A percentile compares a stretch with the other conserved stretches of the same genome.
Evolutionary conservation across 2,797 vertebrate species (phyloP).

Genomic region (Chrysocyon brachyurus): DNA sequence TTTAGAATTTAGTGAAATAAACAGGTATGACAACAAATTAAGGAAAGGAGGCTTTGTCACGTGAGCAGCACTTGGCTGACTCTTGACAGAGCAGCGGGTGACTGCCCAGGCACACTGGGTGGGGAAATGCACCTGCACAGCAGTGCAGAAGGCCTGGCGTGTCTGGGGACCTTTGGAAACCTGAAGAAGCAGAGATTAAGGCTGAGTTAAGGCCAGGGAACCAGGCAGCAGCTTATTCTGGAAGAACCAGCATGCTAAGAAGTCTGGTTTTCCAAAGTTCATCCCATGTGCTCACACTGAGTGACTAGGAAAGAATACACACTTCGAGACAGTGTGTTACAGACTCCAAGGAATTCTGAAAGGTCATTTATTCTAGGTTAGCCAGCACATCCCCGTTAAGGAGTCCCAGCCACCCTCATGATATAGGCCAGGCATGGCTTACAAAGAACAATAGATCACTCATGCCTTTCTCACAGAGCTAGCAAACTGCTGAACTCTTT

Average conservation of each 20-base stretch:
- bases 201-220: background rate
- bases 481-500: background rate
- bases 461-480: background rate
- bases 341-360: conserved; percentile 56
- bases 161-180: background rate
- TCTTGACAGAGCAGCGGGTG: background rate
- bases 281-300: background rate
- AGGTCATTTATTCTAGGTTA: conserved; percentile 59
- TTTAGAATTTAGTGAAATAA: background rate
- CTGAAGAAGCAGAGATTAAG: background rate
- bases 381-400: background rate
- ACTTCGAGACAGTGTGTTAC: conserved; percentile 1
- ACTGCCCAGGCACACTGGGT: background rate
- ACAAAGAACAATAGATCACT: background rate
- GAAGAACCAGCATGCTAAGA: background rate
- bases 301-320: background rate
- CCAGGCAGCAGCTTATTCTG: background rate
- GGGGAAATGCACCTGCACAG: rapidly evolving
- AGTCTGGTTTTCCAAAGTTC: conserved; percentile 24
- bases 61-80: background rate
- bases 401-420: background rate
- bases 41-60: too few relatives aligned
- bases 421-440: conserved; percentile 52
- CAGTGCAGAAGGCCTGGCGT: background rate
- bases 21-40: background rate